Evolutionary conservation across 2,113 vertebrate species (phyloP).

Genomic region (Petromus typicus): DNA sequence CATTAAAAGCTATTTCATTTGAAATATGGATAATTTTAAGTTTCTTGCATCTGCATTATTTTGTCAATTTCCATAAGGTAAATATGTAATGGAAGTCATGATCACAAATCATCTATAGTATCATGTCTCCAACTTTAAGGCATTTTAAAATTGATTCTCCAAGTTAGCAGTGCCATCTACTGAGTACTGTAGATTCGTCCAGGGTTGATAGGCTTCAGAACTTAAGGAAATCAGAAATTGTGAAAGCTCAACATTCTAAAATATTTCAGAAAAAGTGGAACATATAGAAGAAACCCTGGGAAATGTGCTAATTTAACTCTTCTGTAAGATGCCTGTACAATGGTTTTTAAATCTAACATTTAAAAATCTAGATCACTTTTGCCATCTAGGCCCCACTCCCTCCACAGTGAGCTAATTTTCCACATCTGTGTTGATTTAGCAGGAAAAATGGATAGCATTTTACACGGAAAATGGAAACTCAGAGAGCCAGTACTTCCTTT

Average conservation of each 20-base stretch:
- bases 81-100: neutral
- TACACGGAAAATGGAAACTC: neutral
- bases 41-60: no score
- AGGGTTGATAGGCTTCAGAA: neutral
- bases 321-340: neutral
- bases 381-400: neutral
- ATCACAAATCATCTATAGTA: neutral
- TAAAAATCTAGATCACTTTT: neutral
- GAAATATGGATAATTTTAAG: neutral
- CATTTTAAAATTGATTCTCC: neutral
- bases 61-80: neutral
- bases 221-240: neutral
- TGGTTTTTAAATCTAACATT: neutral
- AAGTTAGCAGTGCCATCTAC: conserved; percentile 84
- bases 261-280: neutral
- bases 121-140: neutral
- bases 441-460: neutral
- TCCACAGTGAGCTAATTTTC: neutral
- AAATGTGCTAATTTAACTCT: neutral
- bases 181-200: conserved; percentile 3
- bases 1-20: conserved; percentile 11
- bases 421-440: neutral
- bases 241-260: conserved; percentile 16
- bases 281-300: neutral
- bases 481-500: neutral